Conservation (phyloP, 2,113 vertebrate species). For the Hippocampus guttulatus region DNA sequence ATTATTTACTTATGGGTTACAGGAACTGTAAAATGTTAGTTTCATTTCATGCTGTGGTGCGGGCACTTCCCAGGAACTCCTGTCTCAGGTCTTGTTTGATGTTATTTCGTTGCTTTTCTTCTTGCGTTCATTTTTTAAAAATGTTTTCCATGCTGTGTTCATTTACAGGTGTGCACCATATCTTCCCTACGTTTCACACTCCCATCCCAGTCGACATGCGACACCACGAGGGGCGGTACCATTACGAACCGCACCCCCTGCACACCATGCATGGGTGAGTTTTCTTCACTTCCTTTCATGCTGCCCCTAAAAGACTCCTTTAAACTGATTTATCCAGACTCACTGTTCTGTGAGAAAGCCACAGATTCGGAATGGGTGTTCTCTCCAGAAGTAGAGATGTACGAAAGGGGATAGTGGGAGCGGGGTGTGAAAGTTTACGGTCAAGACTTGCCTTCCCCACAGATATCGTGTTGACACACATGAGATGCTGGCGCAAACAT, state of each 20-base stretch:
- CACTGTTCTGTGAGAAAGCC: background rate
- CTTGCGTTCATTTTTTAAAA: background rate
- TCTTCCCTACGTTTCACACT: conserved; percentile 91
- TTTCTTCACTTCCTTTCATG: background rate
- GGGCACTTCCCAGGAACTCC: conserved; percentile 51
- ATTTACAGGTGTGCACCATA: conserved; percentile 81
- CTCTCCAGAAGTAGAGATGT: background rate
- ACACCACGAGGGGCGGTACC: conserved; percentile 96
- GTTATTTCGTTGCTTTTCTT: background rate
- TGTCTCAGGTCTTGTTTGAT: conserved; percentile 4
- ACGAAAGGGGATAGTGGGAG: background rate
- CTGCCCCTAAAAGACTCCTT: background rate
- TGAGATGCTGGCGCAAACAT: no score
- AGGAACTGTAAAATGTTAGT: conserved; percentile 58
- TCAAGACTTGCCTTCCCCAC: background rate
- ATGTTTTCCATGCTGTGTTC: conserved; percentile 13
- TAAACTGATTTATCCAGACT: background rate
- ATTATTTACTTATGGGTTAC: conserved; percentile 58
- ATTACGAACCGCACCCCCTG: conserved; percentile 91
- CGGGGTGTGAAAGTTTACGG: conserved; percentile 1
- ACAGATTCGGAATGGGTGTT: background rate
- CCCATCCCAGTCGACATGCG: conserved; percentile 94
- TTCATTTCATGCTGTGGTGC: conserved; percentile 38
- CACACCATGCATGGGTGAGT: conserved; percentile 91
- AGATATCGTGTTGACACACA: no score